These are phyloP conservation scores for Procambarus virginalis DNA, from an alignment of 1,140 invertebrate genomes.

Conservation along the genomic window DNA sequence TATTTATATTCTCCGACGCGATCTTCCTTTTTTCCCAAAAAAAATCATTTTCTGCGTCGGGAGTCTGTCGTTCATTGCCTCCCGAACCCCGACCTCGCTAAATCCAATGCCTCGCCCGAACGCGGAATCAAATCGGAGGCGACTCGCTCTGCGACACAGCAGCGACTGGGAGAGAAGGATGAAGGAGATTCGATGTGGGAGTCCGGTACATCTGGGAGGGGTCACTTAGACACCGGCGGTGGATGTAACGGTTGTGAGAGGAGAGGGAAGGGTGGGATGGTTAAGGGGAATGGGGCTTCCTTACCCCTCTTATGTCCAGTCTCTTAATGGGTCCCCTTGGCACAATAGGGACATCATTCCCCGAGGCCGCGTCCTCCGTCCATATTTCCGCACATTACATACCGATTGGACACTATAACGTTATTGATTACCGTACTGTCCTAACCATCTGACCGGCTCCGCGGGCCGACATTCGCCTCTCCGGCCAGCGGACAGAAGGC, in stretches of 20 bases:
- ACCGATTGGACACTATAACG: conserved; percentile 57
- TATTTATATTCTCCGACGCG: background rate
- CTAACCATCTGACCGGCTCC: background rate
- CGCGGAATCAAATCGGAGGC: no score
- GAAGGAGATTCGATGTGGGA: no score
- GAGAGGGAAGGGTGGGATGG: no score
- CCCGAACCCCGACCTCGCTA: no score
- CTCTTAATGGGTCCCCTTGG: conserved; percentile 58
- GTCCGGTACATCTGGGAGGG: no score
- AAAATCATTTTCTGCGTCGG: conserved; percentile 8
- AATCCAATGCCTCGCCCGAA: no score
- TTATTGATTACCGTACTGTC: conserved; percentile 53
- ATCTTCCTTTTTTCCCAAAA: conserved; percentile 8
- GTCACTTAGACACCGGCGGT: background rate
- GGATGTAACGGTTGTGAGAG: background rate
- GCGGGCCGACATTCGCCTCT: background rate
- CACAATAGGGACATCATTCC: conserved; percentile 64
- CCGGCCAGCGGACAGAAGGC: background rate
- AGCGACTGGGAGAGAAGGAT: no score
- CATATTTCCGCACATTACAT: conserved; percentile 62
- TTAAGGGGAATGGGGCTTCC: no score
- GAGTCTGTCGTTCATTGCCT: no score
- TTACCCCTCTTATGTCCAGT: conserved; percentile 40
- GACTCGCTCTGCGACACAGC: no score
- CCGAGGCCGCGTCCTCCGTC: conserved; percentile 31